Conservation (phyloP, 2,113 vertebrate genomes). For the Epinephelus cyanopodus region DNA sequence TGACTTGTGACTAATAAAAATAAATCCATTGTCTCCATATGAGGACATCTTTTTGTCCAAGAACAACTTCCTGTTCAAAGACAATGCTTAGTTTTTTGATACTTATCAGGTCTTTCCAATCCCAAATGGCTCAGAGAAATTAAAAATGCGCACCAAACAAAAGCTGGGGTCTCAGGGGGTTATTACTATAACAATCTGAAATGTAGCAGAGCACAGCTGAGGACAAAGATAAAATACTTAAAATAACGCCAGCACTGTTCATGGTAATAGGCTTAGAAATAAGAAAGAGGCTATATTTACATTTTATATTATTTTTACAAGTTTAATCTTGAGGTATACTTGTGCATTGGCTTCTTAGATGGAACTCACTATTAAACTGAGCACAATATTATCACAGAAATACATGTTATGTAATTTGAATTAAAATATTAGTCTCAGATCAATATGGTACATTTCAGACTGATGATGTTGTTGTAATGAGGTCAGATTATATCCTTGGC, state of each 20-base stretch:
- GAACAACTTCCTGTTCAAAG: too few species aligned
- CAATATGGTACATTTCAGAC: neutral
- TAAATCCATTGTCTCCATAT: too few species aligned
- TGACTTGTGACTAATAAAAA: too few species aligned
- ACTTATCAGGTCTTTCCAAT: too few species aligned
- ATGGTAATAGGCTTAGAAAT: neutral
- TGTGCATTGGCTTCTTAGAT: neutral
- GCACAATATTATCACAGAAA: neutral
- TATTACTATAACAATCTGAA: neutral
- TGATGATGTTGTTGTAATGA: neutral
- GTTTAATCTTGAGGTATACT: neutral
- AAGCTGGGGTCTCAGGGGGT: too few species aligned
- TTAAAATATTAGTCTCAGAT: neutral
- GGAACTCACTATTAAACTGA: neutral
- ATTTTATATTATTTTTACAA: too few species aligned
- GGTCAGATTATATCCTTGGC: constrained; percentile 1
- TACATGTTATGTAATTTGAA: neutral
- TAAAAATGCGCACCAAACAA: too few species aligned
- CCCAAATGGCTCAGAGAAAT: too few species aligned
- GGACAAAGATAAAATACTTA: neutral
- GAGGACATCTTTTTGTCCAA: too few species aligned
- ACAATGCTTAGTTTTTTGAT: too few species aligned
- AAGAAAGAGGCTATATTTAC: neutral
- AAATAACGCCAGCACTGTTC: neutral
- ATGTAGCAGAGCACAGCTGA: neutral